These are phyloP conservation scores for Euthynnus affinis DNA, from an alignment of 2,797 vertebrate species.

Conservation along the genomic window DNA sequence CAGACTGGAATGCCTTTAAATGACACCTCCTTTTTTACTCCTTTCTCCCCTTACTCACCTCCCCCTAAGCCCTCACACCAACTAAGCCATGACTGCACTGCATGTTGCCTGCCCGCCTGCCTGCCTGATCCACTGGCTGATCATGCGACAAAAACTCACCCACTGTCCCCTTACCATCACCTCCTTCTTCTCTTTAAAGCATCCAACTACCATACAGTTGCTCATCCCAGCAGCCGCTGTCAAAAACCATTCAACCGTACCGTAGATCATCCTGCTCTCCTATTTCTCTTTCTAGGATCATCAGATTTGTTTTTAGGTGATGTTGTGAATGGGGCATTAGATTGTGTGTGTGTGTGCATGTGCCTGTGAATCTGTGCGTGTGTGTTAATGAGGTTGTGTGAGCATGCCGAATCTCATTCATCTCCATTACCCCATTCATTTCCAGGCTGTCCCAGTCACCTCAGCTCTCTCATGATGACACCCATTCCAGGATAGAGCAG, in stretches of 20 bases:
- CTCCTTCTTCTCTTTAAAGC: conserved; percentile 54
- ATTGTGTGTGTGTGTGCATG: conserved; percentile 17
- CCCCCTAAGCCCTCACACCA: conserved; percentile 25
- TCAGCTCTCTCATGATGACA: conserved; percentile 96
- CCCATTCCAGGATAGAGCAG: conserved; percentile 98
- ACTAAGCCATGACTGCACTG: conserved; percentile 59
- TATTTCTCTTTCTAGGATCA: conserved; percentile 62
- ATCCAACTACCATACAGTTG: conserved; percentile 57
- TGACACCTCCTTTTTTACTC: conserved; percentile 36
- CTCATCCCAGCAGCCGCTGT: conserved; percentile 61
- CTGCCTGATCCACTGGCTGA: conserved; percentile 65
- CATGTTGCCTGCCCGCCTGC: conserved; percentile 78
- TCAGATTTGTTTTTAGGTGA: conserved; percentile 72
- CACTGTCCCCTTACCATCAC: conserved; percentile 36
- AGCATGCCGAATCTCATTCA: conserved; percentile 72
- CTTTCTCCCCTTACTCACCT: conserved; percentile 31
- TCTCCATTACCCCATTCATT: conserved; percentile 78
- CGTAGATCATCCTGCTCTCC: conserved; percentile 69
- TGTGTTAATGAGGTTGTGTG: conserved; percentile 64
- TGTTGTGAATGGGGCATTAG: conserved; percentile 60
- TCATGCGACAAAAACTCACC: conserved; percentile 50
- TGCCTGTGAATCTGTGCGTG: conserved; percentile 23
- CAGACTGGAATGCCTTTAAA: conserved; percentile 73
- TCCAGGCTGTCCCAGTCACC: conserved; percentile 93
- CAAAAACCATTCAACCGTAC: conserved; percentile 53